Evolutionary conservation across 2,113 vertebrate species (phyloP).

Genomic region (Aegithalos caudatus): DNA sequence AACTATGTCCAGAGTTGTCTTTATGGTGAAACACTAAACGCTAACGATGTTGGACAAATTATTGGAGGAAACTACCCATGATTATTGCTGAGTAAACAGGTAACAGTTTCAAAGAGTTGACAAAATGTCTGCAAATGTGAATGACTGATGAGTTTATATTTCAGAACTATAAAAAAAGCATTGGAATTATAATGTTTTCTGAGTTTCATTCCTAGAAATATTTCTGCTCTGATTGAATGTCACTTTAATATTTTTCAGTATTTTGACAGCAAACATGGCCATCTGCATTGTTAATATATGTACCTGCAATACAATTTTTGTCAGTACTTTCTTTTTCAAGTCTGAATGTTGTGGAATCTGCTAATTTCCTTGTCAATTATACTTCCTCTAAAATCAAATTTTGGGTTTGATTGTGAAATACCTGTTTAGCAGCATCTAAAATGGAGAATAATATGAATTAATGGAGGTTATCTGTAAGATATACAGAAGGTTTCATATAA

Average conservation of each 20-base stretch:
- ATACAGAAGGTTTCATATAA: background rate
- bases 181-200: background rate
- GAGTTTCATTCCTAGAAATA: background rate
- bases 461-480: background rate
- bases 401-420: background rate
- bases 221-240: background rate
- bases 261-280: background rate
- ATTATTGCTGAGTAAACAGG: background rate
- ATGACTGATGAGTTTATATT: background rate
- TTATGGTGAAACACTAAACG: background rate
- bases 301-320: background rate
- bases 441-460: background rate
- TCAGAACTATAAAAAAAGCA: background rate
- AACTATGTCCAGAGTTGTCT: background rate
- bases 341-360: background rate
- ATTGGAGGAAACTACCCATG: background rate
- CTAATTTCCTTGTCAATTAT: background rate
- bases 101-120: background rate
- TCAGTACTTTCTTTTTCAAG: background rate
- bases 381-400: background rate
- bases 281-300: background rate
- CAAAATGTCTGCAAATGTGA: background rate
- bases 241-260: background rate
- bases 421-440: background rate
- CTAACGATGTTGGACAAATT: background rate